phyloP scores from a whole-genome alignment of 2,797 vertebrate genomes.

The Coregonus sp. region DNA sequence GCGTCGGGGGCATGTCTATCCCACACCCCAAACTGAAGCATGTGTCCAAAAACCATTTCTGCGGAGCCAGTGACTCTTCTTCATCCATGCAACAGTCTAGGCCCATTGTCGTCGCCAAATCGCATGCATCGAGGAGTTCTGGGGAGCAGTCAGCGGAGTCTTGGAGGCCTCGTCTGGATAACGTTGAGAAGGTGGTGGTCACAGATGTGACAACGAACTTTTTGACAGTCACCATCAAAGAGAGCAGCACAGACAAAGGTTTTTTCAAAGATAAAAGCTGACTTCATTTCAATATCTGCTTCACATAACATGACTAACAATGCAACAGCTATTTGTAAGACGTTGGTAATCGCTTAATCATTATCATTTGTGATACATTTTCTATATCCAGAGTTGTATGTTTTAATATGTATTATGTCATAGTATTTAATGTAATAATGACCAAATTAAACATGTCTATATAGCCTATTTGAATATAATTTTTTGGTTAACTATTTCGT shows the following conservation, averaged over 20 bases:
- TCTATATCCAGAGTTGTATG: conserved; percentile 46
- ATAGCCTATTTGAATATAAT: neutral
- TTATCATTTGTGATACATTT: conserved; percentile 63
- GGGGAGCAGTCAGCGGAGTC: conserved; percentile 78
- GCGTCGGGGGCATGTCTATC: conserved; percentile 67
- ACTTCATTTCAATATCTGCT: conserved; percentile 30
- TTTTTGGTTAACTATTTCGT: neutral
- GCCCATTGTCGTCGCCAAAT: conserved; percentile 72
- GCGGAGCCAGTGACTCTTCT: conserved; percentile 57
- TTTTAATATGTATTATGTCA: conserved; percentile 10
- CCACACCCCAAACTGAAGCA: conserved; percentile 71
- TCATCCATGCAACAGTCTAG: conserved; percentile 57
- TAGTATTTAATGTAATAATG: conserved; percentile 32
- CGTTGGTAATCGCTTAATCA: conserved; percentile 45
- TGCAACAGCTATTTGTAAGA: conserved; percentile 33
- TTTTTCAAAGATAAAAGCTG: conserved; percentile 91
- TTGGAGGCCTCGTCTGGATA: conserved; percentile 86
- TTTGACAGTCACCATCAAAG: conserved; percentile 94
- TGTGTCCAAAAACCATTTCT: conserved; percentile 62
- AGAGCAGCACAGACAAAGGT: conserved; percentile 95
- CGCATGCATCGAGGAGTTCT: conserved; percentile 76
- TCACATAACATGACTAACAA: conserved; percentile 9
- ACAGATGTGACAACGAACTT: conserved; percentile 97
- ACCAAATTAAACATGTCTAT: conserved; percentile 28
- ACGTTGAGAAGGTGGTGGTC: conserved; percentile 92